Evolutionary conservation across 2,888 invertebrate species (phyloP), one percentile per base, ranked within the genome.

Genomic region (Pteria penguin): DNA sequence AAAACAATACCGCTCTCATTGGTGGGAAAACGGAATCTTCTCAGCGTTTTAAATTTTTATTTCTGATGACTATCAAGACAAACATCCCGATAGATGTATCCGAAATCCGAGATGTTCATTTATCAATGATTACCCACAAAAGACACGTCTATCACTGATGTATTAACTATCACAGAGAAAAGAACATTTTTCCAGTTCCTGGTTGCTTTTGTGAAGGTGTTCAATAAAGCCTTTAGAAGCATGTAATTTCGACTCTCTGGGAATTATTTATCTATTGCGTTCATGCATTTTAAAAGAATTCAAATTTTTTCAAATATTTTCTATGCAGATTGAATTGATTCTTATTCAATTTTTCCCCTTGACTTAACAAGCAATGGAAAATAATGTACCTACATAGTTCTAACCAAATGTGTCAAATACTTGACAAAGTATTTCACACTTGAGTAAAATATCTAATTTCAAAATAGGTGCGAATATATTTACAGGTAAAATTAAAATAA

Each of bases 151-250:
- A 70, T 70, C 70, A 45, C 36, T 33, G 33, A 60, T 45, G 29
- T 60, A 57, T 32, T 36, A 29, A 60, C 26, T 33, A 52, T 27
- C n/a, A 24, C 27, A 8, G 33, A 65, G 67, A 73, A 73, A 67
- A 73, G 73, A 73, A 67, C 67, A 61, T 63, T 73, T 73, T 73
- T 73, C 73, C 73, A 73, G 31, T 67, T 61, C 60, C 67, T 73
- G 67, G 8, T 18, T 31, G 61, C 14, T 62, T 45, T 73, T 73
- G 66, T 67, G 22, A 26, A n/a, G n/a, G n/a, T n/a, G 22, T 32
- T 61, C 54, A 11, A 52, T 32, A 58, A 54, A 27, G 32, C 31
- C 29, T 55, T 54, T 29, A 55, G 29, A 67, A 55, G 55, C 31
- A 31, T 22, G 73, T 67, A 61, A 67, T 52, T 61, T 58, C 52